Base-by-base conservation (phyloP, 2,797 vertebrate genomes). In the Tapera naevia region DNA sequence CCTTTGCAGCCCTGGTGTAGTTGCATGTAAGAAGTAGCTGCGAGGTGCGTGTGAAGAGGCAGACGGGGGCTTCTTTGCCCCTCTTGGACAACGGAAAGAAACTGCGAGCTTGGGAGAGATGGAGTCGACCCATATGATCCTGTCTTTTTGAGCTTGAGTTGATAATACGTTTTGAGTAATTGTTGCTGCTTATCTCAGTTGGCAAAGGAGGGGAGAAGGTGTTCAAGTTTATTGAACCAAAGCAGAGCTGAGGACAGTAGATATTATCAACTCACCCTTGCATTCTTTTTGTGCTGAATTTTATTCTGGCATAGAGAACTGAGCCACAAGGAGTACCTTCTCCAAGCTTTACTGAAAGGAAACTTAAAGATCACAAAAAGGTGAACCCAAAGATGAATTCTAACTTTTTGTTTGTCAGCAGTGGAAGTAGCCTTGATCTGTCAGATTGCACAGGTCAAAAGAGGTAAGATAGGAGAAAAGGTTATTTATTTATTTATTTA, bases 161-260 rank as follows among this genome's bases (percentile, higher is more conserved):
- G 86, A 66, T 85, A 56, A 84, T 45, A 41, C 81, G 56, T 95
- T 93, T 80, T 93, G 60, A 93, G 67, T 84, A 94, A 81, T 95
- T 87, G 89, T 86, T 94, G 58, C 73, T 96, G 67, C 88, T 95
- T 97, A 83, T 94, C 91, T 89, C 87, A 43, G 10, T 46, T 80
- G 93, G 80, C 76, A 86, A 65, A 94, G 81, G 93, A 73, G 60
- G 53, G 66, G 83, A 94, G 90, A 80, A 93, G 84, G 61, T 82
- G 89, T 51, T 86, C 57, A 57, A 93, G 88, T 93, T 79, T 81
- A 94, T 57, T 88, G 93, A 91, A 86, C 86, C 80, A 35, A 30
- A 83, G 85, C 66, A 80, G 71, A 84, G 88, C 69, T 88, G 85
- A 94, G 79, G 80, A 53, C 64, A 79, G 73, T 27, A 81, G 96